A percentile compares a stretch with the other conserved stretches of the same genome.
phyloP scores from a whole-genome alignment of 2,113 vertebrate species.

The Nycticebus coucang region DNA sequence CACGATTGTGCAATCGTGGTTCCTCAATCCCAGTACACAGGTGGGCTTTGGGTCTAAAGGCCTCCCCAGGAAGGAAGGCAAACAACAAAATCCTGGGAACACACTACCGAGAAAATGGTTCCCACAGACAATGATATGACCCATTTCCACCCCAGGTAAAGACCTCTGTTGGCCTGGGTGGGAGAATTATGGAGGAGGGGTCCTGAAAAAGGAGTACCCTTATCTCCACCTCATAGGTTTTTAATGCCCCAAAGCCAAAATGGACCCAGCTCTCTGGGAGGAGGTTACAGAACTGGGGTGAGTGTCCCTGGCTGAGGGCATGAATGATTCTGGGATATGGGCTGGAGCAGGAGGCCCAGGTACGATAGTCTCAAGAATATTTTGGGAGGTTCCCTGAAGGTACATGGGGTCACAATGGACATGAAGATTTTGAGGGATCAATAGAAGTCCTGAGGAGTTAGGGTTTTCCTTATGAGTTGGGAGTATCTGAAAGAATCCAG shows the following conservation, averaged over 20 bases:
- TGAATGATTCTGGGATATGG: slow-evolving; percentile 79
- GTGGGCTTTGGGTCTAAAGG: background rate
- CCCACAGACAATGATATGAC: background rate
- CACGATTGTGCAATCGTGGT: background rate
- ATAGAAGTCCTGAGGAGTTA: background rate
- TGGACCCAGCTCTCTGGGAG: slow-evolving; percentile 93
- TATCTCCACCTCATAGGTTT: slow-evolving; percentile 83
- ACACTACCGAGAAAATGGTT: background rate
- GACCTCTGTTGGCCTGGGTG: background rate
- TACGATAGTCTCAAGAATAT: background rate
- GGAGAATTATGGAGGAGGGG: background rate
- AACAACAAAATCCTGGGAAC: background rate
- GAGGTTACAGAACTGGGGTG: slow-evolving; percentile 93
- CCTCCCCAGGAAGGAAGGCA: background rate
- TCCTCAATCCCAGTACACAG: background rate
- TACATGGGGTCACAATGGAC: background rate
- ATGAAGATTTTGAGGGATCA: background rate
- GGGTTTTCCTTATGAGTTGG: background rate
- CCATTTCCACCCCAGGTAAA: background rate
- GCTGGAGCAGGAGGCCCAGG: background rate
- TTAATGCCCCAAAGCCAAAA: slow-evolving; percentile 92
- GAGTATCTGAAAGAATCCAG: background rate
- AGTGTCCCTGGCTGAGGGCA: slow-evolving; percentile 52
- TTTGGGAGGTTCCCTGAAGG: background rate
- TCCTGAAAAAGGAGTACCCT: background rate